Evolutionary conservation across 2,113 vertebrate genomes (phyloP), one percentile per base, ranked within the genome.

Genomic region (Isichthys henryi): DNA sequence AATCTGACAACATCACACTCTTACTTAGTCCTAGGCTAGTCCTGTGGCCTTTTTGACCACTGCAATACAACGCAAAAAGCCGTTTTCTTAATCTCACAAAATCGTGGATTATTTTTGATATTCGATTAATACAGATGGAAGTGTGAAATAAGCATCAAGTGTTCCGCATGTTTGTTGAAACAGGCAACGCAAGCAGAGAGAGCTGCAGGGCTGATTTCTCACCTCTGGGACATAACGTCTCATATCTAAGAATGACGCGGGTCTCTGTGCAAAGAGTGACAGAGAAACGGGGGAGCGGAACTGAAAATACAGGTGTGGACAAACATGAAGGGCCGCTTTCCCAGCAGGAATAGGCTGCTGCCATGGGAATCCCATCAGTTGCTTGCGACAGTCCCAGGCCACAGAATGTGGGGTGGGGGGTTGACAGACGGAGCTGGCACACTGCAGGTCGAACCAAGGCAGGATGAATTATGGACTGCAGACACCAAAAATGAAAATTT

Each of bases 401-500:
- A 89, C 21, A 31, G 62, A 90, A 3, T 70, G 43, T 10, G 39
- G 43, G 84, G 27, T 4, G 45, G 48, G 83, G 49, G 23, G 17
- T 7, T 23, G 8, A 56, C 13, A 19, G 13, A 13, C 13, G 27
- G 8, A 11, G 21, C 13, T 35, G 35, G 77, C 35, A 86, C 43
- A 17, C 48, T 56, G 48, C 39, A 5, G 35, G 86, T 2, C 11
- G 3, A 88, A 46, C 48, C 27, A 21, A 84, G 43, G 91, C 83
- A 45, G 89, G 90, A 88, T 91, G 91, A 91, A 86, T 39, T 90
- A 58, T 91, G 89, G 88, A 89, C 90, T 88, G 91, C 90, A 90
- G 91, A 88, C 90, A 90, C 88, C 35, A 88, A 53, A 45, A 80
- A 84, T 74, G 53, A 21, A 91, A 86, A 92, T 90, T 89, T 91